A percentile compares a stretch with the other conserved stretches of the same genome.
phyloP scores from a whole-genome alignment of 2,113 vertebrate genomes.

The Charina bottae region DNA sequence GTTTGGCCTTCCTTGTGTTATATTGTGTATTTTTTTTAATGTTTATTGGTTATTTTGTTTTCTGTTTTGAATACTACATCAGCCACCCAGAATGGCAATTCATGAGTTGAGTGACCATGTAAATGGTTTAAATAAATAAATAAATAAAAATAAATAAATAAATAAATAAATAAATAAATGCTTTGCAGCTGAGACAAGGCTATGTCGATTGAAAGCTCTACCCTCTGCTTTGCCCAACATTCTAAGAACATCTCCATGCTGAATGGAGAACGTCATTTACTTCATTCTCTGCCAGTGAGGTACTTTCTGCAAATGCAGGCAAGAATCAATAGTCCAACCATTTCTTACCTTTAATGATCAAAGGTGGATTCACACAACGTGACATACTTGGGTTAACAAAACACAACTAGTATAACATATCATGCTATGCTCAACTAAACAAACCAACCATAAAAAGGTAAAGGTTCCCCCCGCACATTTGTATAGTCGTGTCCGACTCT shows the following conservation, averaged over 20 bases:
- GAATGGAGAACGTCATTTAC: constrained; percentile 16
- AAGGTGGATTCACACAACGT: background rate
- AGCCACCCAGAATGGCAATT: background rate
- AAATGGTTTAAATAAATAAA: background rate
- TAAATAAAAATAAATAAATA: constrained; percentile 6
- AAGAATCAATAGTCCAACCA: background rate
- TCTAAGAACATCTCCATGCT: constrained; percentile 15
- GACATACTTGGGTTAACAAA: background rate
- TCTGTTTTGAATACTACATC: background rate
- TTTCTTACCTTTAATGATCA: background rate
- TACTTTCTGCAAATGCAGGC: background rate
- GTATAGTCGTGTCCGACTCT: too few species aligned
- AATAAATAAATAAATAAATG: constrained; percentile 3
- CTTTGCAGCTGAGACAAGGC: constrained; percentile 12
- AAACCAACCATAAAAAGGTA: background rate
- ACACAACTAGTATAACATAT: background rate
- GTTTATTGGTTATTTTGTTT: background rate
- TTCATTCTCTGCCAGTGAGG: background rate
- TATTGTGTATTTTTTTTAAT: background rate
- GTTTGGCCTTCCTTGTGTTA: background rate
- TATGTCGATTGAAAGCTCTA: background rate
- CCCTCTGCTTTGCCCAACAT: constrained; percentile 7
- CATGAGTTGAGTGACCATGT: background rate
- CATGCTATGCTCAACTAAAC: background rate
- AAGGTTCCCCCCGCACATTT: too few species aligned